A percentile compares a stretch with the other conserved stretches of the same genome.
These are phyloP conservation scores for Orthonychiurus folsomi DNA, from an alignment of 2,888 invertebrate species.

Conservation along the genomic window DNA sequence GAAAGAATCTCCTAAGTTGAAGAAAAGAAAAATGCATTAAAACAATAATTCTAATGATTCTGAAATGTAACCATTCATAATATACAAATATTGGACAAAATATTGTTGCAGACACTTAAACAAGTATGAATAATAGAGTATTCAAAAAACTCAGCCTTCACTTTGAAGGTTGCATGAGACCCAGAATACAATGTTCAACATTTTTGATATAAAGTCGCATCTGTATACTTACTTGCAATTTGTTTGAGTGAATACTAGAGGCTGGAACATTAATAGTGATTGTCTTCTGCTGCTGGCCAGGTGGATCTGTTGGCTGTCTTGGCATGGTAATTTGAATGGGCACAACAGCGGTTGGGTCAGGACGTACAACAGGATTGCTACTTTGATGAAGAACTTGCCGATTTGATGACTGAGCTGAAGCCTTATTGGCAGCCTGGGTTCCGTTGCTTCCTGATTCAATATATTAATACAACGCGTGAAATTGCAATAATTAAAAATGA, in stretches of 20 bases:
- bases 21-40: slow-evolving; percentile 10
- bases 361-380: slow-evolving; percentile 17
- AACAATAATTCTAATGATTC: not conserved
- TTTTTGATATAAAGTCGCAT: not conserved
- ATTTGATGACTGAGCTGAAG: slow-evolving; percentile 21
- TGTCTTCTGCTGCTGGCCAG: slow-evolving; percentile 51
- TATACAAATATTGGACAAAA: too few species aligned
- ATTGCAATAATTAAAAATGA: too few species aligned
- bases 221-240: slow-evolving; percentile 26
- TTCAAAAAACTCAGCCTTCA: too few species aligned
- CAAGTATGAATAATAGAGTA: too few species aligned
- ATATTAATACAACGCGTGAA: too few species aligned
- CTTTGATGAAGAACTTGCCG: slow-evolving; percentile 39
- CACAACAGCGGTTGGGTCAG: slow-evolving; percentile 42
- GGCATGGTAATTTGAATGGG: slow-evolving; percentile 67
- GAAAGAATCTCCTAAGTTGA: slow-evolving; percentile 57
- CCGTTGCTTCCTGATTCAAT: too few species aligned
- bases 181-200: not conserved
- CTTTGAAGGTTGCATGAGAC: too few species aligned
- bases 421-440: not conserved
- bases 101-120: too few species aligned
- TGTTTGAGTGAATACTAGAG: slow-evolving; percentile 58
- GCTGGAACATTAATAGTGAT: slow-evolving; percentile 86
- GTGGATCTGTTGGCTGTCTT: slow-evolving; percentile 62
- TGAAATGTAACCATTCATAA: too few species aligned